These are phyloP conservation scores for Megalopta genalis DNA, from an alignment of 1,140 invertebrate species.

Conservation along the genomic window DNA sequence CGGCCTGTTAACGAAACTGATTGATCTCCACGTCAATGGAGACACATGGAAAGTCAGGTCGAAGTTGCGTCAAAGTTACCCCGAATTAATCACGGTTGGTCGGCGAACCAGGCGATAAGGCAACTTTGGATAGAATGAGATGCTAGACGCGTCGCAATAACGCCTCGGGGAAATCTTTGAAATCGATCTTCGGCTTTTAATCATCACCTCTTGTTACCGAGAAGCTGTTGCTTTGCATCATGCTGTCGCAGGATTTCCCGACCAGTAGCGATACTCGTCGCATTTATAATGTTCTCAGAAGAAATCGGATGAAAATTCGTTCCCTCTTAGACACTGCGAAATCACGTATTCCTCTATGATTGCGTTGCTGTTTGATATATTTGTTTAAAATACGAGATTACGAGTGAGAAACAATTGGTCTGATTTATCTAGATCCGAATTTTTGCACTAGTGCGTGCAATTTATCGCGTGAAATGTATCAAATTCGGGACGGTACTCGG, in stretches of 20 bases:
- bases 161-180: constrained; percentile 40
- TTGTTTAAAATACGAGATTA: no score
- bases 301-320: no score
- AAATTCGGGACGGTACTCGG: no score
- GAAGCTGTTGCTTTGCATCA: constrained; percentile 8
- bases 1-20: constrained; percentile 8
- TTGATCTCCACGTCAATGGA: constrained; percentile 10
- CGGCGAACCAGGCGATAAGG: constrained; percentile 30
- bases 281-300: no score
- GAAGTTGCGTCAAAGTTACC: constrained; percentile 26
- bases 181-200: constrained; percentile 46
- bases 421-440: no score
- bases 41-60: constrained; percentile 14
- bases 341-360: no score
- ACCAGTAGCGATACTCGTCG: no score
- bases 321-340: no score
- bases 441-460: no score
- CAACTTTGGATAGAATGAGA: constrained; percentile 9
- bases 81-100: constrained; percentile 45
- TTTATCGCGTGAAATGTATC: no score
- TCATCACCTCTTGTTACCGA: constrained; percentile 16
- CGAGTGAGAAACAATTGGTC: no score
- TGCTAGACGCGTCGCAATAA: constrained; percentile 16
- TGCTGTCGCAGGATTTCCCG: background rate
- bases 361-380: no score